Percentiles rank a stretch among this genome's conserved stretches.
Evolutionary conservation across 2,113 vertebrate species (phyloP).

Genomic region (Junco hyemalis): DNA sequence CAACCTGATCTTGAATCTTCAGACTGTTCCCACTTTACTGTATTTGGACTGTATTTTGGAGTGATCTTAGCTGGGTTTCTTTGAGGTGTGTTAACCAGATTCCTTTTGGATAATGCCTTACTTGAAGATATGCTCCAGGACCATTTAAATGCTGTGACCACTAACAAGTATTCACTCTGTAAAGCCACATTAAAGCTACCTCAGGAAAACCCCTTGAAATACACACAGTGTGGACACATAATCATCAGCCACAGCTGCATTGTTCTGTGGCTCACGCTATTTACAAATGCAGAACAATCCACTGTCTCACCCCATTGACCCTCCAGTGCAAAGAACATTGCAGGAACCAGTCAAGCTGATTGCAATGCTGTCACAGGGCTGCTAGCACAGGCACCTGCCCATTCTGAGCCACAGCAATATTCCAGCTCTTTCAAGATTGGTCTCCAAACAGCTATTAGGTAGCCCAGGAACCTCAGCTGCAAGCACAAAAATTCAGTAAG

Average conservation of each 20-base stretch:
- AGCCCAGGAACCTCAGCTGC: background rate
- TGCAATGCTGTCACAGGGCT: background rate
- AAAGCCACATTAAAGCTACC: background rate
- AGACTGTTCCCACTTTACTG: background rate
- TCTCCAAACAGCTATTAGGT: constrained; percentile 21
- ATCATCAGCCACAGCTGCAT: background rate
- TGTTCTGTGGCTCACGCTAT: background rate
- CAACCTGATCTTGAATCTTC: background rate
- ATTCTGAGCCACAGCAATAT: background rate
- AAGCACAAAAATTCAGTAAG: background rate
- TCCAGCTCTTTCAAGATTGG: background rate
- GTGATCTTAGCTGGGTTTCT: background rate
- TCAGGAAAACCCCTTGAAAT: background rate
- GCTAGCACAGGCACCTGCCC: background rate
- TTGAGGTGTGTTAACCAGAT: background rate
- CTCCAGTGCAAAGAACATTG: background rate
- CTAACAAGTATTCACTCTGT: background rate
- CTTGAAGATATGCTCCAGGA: background rate
- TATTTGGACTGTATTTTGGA: background rate
- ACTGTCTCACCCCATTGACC: background rate
- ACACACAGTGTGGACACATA: background rate
- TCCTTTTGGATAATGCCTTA: background rate
- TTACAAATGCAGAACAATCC: background rate
- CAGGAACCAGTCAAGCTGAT: background rate
- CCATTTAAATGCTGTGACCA: background rate